These are phyloP conservation scores for Bryconaethiops microstoma DNA, from an alignment of 2,797 vertebrate genomes.

Conservation along the genomic window DNA sequence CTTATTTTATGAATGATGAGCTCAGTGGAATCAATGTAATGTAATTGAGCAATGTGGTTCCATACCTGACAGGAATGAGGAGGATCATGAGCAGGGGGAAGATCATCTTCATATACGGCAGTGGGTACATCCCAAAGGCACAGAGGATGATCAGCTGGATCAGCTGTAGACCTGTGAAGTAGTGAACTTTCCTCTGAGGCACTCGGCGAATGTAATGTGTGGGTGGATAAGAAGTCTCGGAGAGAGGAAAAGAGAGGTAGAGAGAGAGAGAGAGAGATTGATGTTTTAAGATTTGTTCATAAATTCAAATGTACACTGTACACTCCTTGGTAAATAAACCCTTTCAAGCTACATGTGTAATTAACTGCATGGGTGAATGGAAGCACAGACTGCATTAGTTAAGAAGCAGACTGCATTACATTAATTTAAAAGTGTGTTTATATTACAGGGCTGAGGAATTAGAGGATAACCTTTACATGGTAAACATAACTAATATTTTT, in stretches of 20 bases:
- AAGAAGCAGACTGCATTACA: neutral
- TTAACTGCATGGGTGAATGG: neutral
- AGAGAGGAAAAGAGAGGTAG: neutral
- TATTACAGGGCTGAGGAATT: neutral
- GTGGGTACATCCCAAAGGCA: constrained; percentile 89
- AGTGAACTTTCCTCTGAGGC: constrained; percentile 95
- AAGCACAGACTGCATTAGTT: neutral
- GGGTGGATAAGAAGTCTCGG: constrained; percentile 89
- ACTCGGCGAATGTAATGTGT: constrained; percentile 92
- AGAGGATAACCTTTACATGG: constrained; percentile 1
- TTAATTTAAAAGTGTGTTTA: neutral
- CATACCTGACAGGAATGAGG: constrained; percentile 91
- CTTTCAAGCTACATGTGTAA: neutral
- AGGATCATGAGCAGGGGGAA: constrained; percentile 94
- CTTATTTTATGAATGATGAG: no score
- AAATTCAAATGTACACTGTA: neutral
- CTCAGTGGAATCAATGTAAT: neutral
- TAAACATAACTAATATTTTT: neutral
- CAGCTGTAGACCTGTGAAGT: constrained; percentile 89
- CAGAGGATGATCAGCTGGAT: constrained; percentile 90
- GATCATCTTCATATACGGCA: constrained; percentile 98
- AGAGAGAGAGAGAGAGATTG: neutral
- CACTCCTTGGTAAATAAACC: constrained; percentile 20
- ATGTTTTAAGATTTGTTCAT: constrained; percentile 6
- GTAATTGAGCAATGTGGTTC: neutral